Evolutionary conservation across 2,888 invertebrate species (phyloP).

Genomic region (Chaetoderma sp.): DNA sequence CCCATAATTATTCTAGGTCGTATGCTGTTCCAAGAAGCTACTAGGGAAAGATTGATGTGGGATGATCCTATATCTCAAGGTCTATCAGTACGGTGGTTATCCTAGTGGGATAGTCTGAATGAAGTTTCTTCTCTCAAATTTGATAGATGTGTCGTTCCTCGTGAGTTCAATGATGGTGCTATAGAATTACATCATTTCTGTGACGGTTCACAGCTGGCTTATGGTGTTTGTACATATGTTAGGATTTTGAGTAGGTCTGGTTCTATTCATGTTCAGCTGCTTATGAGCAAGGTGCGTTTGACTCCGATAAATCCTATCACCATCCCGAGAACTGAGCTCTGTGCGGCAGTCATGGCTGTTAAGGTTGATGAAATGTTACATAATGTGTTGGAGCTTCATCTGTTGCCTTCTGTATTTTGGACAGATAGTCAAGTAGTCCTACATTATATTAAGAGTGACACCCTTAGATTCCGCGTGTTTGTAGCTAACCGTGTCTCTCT

Average conservation of each 20-base stretch:
- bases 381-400: slow-evolving; percentile 1
- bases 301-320: slow-evolving; percentile 24
- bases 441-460: slow-evolving; percentile 24
- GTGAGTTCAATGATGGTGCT: background rate
- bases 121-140: background rate
- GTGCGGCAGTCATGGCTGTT: slow-evolving; percentile 19
- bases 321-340: slow-evolving; percentile 23
- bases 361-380: slow-evolving; percentile 3
- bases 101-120: background rate
- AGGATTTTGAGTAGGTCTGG: background rate
- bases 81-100: background rate
- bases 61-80: background rate
- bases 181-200: slow-evolving; percentile 1
- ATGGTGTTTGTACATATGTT: background rate
- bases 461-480: slow-evolving; percentile 22
- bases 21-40: background rate
- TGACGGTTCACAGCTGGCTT: background rate
- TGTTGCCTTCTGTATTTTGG: slow-evolving; percentile 12
- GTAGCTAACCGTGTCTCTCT: slow-evolving; percentile 24
- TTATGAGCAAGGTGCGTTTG: slow-evolving; percentile 17
- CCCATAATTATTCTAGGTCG: background rate
- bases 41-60: background rate
- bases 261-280: background rate
- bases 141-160: background rate
- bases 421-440: slow-evolving; percentile 28